Base-by-base conservation (phyloP, 1,140 invertebrate species). In the Anastrepha ludens region DNA sequence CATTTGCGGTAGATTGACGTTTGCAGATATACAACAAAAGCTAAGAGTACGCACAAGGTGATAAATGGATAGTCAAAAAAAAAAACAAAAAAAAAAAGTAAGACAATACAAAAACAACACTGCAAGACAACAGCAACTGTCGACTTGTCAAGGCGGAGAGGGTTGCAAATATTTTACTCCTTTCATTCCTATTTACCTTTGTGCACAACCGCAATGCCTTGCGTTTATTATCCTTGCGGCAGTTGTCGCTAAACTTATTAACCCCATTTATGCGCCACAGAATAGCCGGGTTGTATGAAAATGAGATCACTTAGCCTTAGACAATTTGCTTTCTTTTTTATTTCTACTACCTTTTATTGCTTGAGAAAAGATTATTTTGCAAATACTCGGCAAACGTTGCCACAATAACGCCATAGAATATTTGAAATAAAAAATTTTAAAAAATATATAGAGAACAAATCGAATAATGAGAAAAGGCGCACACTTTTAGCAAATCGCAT, bases 401-500 rank as follows among this genome's bases (percentile, higher is more conserved):
- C 74, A 81, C 47, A 81, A 50, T 55, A 81, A 7, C 7, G n/a
- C 74, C 17, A 55, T 20, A 55, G 47, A 13, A 41, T 0, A 8
- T 6, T 3, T 20, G 17, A 81, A 8, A 55, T 15, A 44, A 50
- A 67, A 67, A 29, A 29, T 29, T 29, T 29, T 0, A 6, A 67
- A 67, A 39, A 67, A 2, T 11, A 44, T 17, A 17, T 44, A 74
- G 2, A 29, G 29, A 41, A 39, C 13, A 64, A 11, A 67, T 41
- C 64, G 4, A 20, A 67, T 74, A 74, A 74, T 58, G 55, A 81
- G 47, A 15, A n/a, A 58, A 81, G 74, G 74, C 47, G 47, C 74
- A 81, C 74, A 81, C 47, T 81, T 81, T 55, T 55, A 55, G 74
- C 74, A 86, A 86, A 86, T 86, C 85, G 58, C 85, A 86, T 86